A percentile compares a stretch with the other conserved stretches of the same genome.
These are phyloP conservation scores for Habropoda laboriosa DNA, from an alignment of 1,140 invertebrate genomes.

Conservation along the genomic window DNA sequence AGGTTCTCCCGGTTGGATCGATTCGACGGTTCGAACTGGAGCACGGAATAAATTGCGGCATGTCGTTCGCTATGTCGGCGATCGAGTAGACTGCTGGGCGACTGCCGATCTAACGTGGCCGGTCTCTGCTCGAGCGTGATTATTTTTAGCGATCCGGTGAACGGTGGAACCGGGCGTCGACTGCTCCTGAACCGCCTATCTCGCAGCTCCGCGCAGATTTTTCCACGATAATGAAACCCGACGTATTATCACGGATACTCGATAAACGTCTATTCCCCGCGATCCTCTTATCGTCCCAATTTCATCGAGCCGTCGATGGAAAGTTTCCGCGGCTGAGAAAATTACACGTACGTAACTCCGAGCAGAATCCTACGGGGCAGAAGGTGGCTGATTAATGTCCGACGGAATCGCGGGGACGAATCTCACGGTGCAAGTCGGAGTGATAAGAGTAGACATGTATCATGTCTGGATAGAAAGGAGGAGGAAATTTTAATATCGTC, in stretches of 20 bases:
- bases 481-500: conserved; percentile 63
- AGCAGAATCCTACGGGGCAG: too few relatives aligned
- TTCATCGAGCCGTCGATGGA: not conserved
- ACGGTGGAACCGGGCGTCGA: conserved; percentile 53
- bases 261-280: conserved; percentile 22
- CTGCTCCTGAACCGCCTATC: not conserved
- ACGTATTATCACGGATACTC: conserved; percentile 14
- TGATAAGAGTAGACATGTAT: conserved; percentile 44
- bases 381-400: conserved; percentile 53
- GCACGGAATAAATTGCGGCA: conserved; percentile 34
- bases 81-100: conserved; percentile 65
- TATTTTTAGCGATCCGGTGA: conserved; percentile 66
- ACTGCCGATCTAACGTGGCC: conserved; percentile 58
- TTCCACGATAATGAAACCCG: conserved; percentile 2
- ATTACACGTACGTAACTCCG: too few relatives aligned
- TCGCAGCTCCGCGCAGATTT: not conserved
- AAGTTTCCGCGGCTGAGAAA: not conserved
- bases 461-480: conserved; percentile 40
- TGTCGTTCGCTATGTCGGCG: conserved; percentile 17
- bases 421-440: not conserved
- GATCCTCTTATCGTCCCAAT: conserved; percentile 18
- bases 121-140: conserved; percentile 59
- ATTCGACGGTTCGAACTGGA: conserved; percentile 1
- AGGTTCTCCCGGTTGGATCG: conserved; percentile 2
- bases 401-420: conserved; percentile 4